phyloP scores from a whole-genome alignment of 2,113 vertebrate genomes.

The Numenius arquata region DNA sequence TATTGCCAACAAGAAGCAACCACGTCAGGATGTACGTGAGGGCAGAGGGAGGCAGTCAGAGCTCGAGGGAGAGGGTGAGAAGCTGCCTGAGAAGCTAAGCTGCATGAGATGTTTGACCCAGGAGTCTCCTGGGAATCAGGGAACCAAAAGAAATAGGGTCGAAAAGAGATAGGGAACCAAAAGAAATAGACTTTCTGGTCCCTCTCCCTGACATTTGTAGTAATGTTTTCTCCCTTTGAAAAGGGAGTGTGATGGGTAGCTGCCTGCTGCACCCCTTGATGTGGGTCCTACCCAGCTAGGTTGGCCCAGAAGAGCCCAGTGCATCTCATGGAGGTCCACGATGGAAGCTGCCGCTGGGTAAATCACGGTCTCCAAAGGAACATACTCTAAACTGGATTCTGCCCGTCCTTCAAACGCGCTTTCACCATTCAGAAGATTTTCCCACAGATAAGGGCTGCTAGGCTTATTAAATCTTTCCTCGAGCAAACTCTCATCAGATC shows the following conservation, averaged over 20 bases:
- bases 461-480: background rate
- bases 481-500: background rate
- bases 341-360: background rate
- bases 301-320: background rate
- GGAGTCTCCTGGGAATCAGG: background rate
- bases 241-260: background rate
- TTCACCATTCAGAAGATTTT: background rate
- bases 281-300: background rate
- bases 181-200: background rate
- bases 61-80: background rate
- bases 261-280: background rate
- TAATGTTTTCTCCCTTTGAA: background rate
- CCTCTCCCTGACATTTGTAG: background rate
- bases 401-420: background rate
- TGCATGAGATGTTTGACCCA: background rate
- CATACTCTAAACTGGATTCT: background rate
- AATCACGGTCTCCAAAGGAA: background rate
- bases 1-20: background rate
- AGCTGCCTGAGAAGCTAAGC: background rate
- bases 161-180: background rate
- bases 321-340: rapidly evolving
- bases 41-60: background rate
- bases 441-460: background rate
- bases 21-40: background rate
- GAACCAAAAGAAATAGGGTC: background rate